phyloP scores from a whole-genome alignment of 2,888 invertebrate genomes.

The Cheilosia pagana region DNA sequence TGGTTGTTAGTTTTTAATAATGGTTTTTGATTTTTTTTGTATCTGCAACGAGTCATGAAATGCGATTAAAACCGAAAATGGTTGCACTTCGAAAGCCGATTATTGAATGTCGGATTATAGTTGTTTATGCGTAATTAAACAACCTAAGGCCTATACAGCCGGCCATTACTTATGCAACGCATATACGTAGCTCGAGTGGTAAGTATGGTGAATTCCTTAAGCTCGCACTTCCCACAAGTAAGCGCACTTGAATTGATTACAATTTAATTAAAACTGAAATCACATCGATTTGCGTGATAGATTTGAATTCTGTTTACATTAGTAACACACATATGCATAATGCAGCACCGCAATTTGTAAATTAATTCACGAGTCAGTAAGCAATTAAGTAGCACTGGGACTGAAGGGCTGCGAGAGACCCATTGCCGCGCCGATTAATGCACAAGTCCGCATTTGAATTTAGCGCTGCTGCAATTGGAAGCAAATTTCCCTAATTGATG shows the following conservation, averaged over 20 bases:
- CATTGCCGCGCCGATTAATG: constrained; percentile 5
- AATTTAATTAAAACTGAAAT: constrained; percentile 41
- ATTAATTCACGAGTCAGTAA: constrained; percentile 72
- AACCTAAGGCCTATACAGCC: background rate
- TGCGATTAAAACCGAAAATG: constrained; percentile 9
- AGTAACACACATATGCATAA: constrained; percentile 49
- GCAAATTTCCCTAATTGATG: constrained; percentile 67
- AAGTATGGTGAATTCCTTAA: background rate
- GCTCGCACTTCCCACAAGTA: background rate
- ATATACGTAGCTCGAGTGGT: too few relatives aligned
- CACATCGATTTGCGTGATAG: constrained; percentile 45
- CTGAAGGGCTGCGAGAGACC: constrained; percentile 15
- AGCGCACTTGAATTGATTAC: constrained; percentile 26
- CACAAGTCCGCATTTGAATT: constrained; percentile 12
- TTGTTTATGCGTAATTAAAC: background rate
- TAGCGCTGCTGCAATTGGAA: background rate
- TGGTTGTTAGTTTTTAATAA: constrained; percentile 42
- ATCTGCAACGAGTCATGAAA: constrained; percentile 22
- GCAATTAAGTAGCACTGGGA: constrained; percentile 41
- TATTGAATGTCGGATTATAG: background rate
- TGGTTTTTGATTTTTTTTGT: constrained; percentile 3
- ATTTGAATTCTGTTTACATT: constrained; percentile 59
- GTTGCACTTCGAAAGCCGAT: background rate
- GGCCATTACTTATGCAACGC: background rate
- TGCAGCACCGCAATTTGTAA: constrained; percentile 62